phyloP scores from a whole-genome alignment of 2,113 vertebrate genomes.

The Callospermophilus lateralis region DNA sequence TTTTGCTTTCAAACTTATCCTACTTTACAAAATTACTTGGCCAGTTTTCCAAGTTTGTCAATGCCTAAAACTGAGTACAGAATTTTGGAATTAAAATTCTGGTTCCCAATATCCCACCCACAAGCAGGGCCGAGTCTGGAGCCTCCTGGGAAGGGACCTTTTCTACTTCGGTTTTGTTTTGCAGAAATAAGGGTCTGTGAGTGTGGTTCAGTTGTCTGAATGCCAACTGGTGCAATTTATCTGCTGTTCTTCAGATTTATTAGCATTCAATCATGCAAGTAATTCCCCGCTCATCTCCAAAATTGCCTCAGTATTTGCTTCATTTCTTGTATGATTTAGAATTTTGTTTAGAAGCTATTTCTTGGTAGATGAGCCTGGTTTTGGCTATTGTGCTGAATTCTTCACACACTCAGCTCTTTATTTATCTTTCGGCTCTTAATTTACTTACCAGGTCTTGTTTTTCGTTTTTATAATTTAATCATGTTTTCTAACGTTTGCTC shows the following conservation, averaged over 20 bases:
- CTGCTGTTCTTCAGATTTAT: slow-evolving; percentile 13
- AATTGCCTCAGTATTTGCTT: background rate
- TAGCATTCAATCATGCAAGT: background rate
- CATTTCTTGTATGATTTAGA: background rate
- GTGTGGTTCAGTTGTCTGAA: background rate
- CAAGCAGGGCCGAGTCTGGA: background rate
- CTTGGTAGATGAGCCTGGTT: background rate
- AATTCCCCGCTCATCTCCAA: background rate
- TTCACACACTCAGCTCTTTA: background rate
- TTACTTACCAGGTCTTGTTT: background rate
- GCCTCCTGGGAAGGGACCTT: background rate
- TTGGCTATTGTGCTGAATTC: background rate
- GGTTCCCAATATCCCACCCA: background rate
- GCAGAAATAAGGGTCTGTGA: background rate
- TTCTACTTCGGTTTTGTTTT: background rate
- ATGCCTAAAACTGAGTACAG: background rate
- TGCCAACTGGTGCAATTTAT: background rate
- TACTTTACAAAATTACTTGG: background rate
- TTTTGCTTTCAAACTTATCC: background rate
- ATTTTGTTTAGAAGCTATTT: background rate
- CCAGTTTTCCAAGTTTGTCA: background rate
- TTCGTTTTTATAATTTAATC: background rate
- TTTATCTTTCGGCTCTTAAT: background rate
- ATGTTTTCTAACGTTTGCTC: background rate
- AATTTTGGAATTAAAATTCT: background rate